Percentiles rank a stretch among this genome's conserved stretches.
phyloP scores from a whole-genome alignment of 1,140 invertebrate species.

The honey bee (Apis mellifera) region DNA sequence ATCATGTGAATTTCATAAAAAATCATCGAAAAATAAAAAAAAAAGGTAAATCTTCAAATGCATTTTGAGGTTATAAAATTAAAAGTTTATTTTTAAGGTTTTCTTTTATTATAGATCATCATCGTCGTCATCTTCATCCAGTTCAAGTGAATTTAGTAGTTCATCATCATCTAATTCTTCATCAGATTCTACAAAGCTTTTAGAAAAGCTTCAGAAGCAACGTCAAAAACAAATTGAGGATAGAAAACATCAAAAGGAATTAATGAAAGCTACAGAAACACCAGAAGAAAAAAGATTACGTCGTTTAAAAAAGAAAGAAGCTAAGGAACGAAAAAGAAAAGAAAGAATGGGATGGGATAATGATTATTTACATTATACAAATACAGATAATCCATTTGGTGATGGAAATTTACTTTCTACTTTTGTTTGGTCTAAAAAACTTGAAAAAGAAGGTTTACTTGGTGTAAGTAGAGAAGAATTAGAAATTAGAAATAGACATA shows the following conservation, averaged over 20 bases:
- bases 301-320: slow-evolving; percentile 93
- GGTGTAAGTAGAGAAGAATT: slow-evolving; percentile 91
- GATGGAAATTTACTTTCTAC: slow-evolving; percentile 96
- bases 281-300: slow-evolving; percentile 96
- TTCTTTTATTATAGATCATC: slow-evolving; percentile 27
- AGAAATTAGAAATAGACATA: slow-evolving; percentile 91
- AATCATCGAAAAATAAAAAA: slow-evolving; percentile 65
- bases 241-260: slow-evolving; percentile 88
- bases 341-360: slow-evolving; percentile 98
- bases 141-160: slow-evolving; percentile 44
- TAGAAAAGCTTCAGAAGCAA: slow-evolving; percentile 88
- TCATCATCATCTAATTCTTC: slow-evolving; percentile 76
- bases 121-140: slow-evolving; percentile 62
- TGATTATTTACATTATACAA: slow-evolving; percentile 97
- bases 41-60: slow-evolving; percentile 25
- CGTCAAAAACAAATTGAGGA: slow-evolving; percentile 85
- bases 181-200: slow-evolving; percentile 85
- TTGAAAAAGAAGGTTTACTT: slow-evolving; percentile 95
- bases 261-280: slow-evolving; percentile 94
- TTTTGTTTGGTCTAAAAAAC: slow-evolving; percentile 98
- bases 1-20: slow-evolving; percentile 54
- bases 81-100: not conserved
- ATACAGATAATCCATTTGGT: slow-evolving; percentile 99
- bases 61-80: not conserved
- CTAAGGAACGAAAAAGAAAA: slow-evolving; percentile 93